Evolutionary conservation across 1,140 invertebrate genomes (phyloP), one percentile per base, ranked within the genome.

Genomic region (Brachionus calyciflorus): DNA sequence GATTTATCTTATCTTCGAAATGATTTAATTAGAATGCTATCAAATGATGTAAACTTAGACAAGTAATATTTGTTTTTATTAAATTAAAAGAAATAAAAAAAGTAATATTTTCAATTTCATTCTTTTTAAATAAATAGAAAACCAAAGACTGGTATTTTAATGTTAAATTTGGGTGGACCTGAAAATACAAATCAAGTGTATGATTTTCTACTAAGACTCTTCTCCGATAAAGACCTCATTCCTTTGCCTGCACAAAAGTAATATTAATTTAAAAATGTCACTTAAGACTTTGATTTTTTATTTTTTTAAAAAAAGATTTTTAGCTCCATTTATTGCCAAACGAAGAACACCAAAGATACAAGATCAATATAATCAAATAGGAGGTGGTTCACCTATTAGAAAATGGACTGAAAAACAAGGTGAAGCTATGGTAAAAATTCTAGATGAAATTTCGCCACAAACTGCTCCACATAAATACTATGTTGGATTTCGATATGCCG

Each of bases 151-250:
- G 96, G 89, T 1, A 91, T 98, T 65, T 85, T 98, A 21, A 93
- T 98, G 93, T 82, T 98, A 28, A 98, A 98, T 81, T 96, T 98
- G 94, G 96, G 95, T 19, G 96, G 96, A 2, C 95, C 95, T 5
- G 87, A 90, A 79, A 90, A 87, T 4, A 87, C 88, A 4, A 90
- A 91, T 81, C 90, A 97, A 86, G 94, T 98, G 0, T 89, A 90
- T 77, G 90, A 91, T 78, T 98, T 96, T 85, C 87, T 98, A 1
- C 85, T 89, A 19, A 86, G 91, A 17, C 91, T 98, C 17, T 98
- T 98, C 90, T 92, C 91, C 17, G 96, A 98, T 84, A 87, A 90
- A 70, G 94, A 98, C 85, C 94, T 98, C 88, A 96, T 98, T 76
- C 92, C 94, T 78, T 86, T 98, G 37, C 96, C 96, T 0, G 87